Evolutionary conservation across 2,888 invertebrate genomes (phyloP).

Genomic region (Diarsia dahlii): DNA sequence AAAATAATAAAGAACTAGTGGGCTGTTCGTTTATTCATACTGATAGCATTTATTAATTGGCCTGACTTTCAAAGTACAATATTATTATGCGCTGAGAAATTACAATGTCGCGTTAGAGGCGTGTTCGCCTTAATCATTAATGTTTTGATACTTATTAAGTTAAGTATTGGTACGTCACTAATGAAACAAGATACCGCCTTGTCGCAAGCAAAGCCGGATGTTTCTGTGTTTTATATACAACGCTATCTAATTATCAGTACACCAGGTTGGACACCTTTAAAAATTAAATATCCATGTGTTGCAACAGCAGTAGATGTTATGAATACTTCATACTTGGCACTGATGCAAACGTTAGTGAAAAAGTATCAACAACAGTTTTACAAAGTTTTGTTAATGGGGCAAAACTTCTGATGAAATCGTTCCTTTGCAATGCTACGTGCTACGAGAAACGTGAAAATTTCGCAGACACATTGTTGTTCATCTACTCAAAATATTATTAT

Average conservation of each 20-base stretch:
- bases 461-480: neutral
- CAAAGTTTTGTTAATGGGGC: neutral
- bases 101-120: conserved; percentile 37
- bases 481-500: neutral
- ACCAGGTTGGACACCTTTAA: conserved; percentile 9
- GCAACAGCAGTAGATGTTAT: conserved; percentile 3
- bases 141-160: conserved; percentile 69
- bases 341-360: neutral
- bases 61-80: conserved; percentile 55
- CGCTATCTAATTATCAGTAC: conserved; percentile 39
- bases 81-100: conserved; percentile 59
- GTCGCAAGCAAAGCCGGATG: conserved; percentile 60
- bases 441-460: neutral
- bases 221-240: conserved; percentile 48
- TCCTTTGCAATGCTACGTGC: neutral
- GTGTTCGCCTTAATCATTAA: conserved; percentile 66
- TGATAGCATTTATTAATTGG: conserved; percentile 59
- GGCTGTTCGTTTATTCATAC: conserved; percentile 37
- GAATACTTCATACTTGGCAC: neutral
- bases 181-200: conserved; percentile 60
- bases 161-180: conserved; percentile 64
- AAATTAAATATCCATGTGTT: conserved; percentile 2
- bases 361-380: neutral
- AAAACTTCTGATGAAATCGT: neutral
- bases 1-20: conserved; percentile 55